Conservation (phyloP, 2,797 vertebrate genomes). For the Scyliorhinus canicula region DNA sequence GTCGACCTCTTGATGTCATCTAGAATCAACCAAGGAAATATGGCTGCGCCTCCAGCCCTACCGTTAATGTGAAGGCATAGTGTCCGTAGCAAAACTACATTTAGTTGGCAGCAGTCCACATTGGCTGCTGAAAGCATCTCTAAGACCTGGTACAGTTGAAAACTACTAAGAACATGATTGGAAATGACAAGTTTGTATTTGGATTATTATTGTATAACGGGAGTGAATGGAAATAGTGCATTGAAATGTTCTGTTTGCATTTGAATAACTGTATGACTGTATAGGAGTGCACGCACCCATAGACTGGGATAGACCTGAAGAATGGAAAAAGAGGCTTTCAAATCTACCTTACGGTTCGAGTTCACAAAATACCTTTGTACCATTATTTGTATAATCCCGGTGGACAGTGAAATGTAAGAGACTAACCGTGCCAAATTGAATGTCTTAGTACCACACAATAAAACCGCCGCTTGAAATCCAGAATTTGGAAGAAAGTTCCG, state of each 20-base stretch:
- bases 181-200: background rate
- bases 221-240: background rate
- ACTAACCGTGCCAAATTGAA: background rate
- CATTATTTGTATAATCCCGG: background rate
- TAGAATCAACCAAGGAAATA: background rate
- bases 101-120: background rate
- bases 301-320: background rate
- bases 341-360: background rate
- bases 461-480: background rate
- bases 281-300: background rate
- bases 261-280: background rate
- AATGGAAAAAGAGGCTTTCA: background rate
- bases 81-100: background rate
- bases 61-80: background rate
- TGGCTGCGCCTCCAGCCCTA: background rate
- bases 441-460: background rate
- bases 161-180: background rate
- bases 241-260: background rate
- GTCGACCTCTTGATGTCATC: background rate
- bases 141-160: background rate
- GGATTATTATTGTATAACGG: background rate
- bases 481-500: background rate
- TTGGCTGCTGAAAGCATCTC: background rate
- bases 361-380: background rate
- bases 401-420: background rate